Evolutionary conservation across 2,797 vertebrate genomes (phyloP).

Genomic region (Lacerta viridis): DNA sequence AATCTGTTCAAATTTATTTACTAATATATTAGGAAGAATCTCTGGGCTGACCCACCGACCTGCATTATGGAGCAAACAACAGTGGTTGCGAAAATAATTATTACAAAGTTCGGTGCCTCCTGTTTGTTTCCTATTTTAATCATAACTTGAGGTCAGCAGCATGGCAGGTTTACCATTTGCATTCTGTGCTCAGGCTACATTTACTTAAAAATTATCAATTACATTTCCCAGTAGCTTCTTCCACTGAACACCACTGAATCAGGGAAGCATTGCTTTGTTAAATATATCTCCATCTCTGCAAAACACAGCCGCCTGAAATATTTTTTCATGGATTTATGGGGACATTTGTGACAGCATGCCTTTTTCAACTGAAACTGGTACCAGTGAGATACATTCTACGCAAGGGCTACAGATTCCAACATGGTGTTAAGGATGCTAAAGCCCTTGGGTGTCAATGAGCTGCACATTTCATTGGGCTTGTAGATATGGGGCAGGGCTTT

Average conservation of each 20-base stretch:
- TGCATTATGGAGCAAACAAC: constrained; percentile 83
- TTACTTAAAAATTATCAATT: constrained; percentile 84
- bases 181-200: constrained; percentile 79
- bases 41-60: constrained; percentile 80
- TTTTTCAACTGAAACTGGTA: not conserved
- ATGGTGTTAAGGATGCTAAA: not conserved
- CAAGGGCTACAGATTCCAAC: not conserved
- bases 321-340: constrained; percentile 48
- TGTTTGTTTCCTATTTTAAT: constrained; percentile 77
- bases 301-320: constrained; percentile 19
- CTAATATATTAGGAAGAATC: constrained; percentile 86
- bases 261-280: constrained; percentile 28
- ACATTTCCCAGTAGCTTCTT: constrained; percentile 69
- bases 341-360: not conserved
- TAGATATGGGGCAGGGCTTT: too few species aligned
- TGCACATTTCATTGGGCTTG: not conserved
- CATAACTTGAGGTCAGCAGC: constrained; percentile 71
- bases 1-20: constrained; percentile 89
- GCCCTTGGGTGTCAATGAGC: not conserved
- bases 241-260: constrained; percentile 63
- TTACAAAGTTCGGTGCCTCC: constrained; percentile 81
- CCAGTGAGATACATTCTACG: not conserved
- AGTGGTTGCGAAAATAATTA: constrained; percentile 84
- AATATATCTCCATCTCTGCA: too few species aligned
- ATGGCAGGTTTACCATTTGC: constrained; percentile 78